These are phyloP conservation scores for Drosophila hamatofila DNA, from an alignment of 2,888 invertebrate species.

Conservation along the genomic window DNA sequence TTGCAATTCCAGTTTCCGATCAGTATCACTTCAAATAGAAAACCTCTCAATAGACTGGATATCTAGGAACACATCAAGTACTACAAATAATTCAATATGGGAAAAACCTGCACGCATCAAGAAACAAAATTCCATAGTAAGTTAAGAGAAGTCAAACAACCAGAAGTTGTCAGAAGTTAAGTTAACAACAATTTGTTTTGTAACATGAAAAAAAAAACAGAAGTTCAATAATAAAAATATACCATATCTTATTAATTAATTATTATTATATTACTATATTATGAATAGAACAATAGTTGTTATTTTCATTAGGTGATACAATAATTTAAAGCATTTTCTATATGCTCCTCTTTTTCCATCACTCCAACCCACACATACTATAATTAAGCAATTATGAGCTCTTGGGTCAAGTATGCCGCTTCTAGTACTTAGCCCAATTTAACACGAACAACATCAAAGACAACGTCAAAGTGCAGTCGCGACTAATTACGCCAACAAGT, in stretches of 20 bases:
- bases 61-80: background rate
- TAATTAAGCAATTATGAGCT: slow-evolving; percentile 60
- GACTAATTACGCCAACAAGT: slow-evolving; percentile 73
- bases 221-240: too few species aligned
- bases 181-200: too few species aligned
- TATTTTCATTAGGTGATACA: background rate
- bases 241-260: too few species aligned
- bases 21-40: background rate
- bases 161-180: too few species aligned
- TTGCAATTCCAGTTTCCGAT: background rate
- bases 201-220: too few species aligned
- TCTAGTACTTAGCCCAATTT: slow-evolving; percentile 64
- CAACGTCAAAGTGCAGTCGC: slow-evolving; percentile 38
- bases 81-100: background rate
- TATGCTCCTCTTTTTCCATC: background rate
- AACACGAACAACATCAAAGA: slow-evolving; percentile 63
- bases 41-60: background rate
- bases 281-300: too few species aligned
- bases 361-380: slow-evolving; percentile 11
- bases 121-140: background rate
- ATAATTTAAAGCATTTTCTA: background rate
- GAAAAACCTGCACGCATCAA: background rate
- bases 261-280: too few species aligned
- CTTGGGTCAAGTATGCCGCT: slow-evolving; percentile 11
- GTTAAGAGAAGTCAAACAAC: background rate